A percentile compares a stretch with the other conserved stretches of the same genome.
These are phyloP conservation scores for Notechis scutatus DNA, from an alignment of 2,113 vertebrate species.

Conservation along the genomic window DNA sequence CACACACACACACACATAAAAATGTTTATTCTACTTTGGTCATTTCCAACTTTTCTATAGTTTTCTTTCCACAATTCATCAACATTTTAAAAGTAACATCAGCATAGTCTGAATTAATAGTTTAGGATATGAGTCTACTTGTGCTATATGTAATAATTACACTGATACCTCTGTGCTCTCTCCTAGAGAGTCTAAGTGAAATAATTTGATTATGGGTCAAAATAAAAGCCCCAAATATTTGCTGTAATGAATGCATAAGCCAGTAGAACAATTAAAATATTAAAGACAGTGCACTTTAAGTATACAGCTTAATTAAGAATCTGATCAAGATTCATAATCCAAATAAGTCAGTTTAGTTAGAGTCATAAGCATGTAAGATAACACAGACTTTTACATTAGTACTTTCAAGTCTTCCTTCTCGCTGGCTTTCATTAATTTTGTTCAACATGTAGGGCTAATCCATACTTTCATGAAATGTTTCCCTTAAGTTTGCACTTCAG, in stretches of 20 bases:
- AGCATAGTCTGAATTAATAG: not conserved
- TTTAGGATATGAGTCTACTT: not conserved
- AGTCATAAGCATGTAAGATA: not conserved
- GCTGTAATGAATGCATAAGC: not conserved
- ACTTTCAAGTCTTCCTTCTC: not conserved
- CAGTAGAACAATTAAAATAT: not conserved
- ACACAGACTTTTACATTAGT: not conserved
- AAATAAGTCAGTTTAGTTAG: not conserved
- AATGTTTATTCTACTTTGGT: constrained; percentile 35
- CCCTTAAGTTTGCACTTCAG: not conserved
- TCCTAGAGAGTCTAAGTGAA: not conserved
- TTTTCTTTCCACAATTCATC: constrained; percentile 23
- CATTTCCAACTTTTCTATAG: constrained; percentile 19
- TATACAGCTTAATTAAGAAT: not conserved
- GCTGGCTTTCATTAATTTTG: not conserved
- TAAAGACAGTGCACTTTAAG: not conserved
- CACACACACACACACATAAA: too few relatives aligned
- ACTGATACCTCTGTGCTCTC: not conserved
- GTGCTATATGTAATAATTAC: not conserved
- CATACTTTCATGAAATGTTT: not conserved
- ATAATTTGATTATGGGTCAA: not conserved
- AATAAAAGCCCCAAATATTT: not conserved
- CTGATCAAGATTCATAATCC: not conserved
- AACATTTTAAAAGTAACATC: not conserved
- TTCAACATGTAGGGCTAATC: not conserved